Evolutionary conservation across 2,888 invertebrate genomes (phyloP).

Genomic region (Mylabris sibirica): DNA sequence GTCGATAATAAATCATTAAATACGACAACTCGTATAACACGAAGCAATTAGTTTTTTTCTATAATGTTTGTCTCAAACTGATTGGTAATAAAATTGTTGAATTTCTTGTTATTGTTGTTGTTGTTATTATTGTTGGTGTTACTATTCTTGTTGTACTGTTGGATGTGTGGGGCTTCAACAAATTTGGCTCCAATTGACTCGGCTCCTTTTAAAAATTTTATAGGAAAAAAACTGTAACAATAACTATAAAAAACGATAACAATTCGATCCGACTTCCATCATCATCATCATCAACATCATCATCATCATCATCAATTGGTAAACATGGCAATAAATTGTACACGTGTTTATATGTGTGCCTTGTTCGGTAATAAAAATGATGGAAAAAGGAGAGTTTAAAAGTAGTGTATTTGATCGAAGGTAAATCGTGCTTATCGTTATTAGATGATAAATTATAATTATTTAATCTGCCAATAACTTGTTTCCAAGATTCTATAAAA

Average conservation of each 20-base stretch:
- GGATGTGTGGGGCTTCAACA: neutral
- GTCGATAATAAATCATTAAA: conserved; percentile 7
- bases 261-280: neutral
- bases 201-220: neutral
- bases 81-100: conserved; percentile 2
- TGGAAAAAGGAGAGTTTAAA: neutral
- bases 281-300: too few relatives aligned
- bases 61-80: neutral
- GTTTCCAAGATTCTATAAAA: neutral
- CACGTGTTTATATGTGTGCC: neutral
- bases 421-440: conserved; percentile 1
- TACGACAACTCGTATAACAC: conserved; percentile 7
- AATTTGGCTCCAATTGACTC: neutral
- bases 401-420: neutral
- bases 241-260: too few relatives aligned
- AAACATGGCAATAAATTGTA: conserved; percentile 4
- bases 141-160: neutral
- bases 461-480: neutral
- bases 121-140: too few relatives aligned
- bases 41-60: conserved; percentile 3
- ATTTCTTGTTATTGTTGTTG: neutral
- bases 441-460: conserved; percentile 4
- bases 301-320: conserved; percentile 6
- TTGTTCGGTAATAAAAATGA: neutral
- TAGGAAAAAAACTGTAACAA: neutral